Percentiles rank a stretch among this genome's conserved stretches.
Conservation (phyloP, 2,888 invertebrate species). For the Latrodectus hesperus region DNA sequence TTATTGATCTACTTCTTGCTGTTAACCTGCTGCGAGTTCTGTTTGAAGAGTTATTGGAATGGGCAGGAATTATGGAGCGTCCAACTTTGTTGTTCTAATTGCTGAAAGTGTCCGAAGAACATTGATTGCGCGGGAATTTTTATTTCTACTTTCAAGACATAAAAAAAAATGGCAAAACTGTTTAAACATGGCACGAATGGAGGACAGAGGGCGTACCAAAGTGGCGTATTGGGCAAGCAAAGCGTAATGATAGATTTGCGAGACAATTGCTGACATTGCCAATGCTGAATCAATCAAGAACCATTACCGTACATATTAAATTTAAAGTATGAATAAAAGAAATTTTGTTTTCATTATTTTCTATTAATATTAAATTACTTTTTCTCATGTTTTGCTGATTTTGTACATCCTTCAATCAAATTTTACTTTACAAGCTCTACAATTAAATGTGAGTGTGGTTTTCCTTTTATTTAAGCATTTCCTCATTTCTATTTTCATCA, state of each 20-base stretch:
- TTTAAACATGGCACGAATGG: slow-evolving; percentile 24
- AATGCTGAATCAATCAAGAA: not conserved
- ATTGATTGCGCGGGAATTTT: not conserved
- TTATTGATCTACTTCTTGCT: not conserved
- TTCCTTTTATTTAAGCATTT: too few species aligned
- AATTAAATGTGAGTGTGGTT: too few species aligned
- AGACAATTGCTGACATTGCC: not conserved
- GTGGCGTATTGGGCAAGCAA: not conserved
- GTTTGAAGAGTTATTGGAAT: not conserved
- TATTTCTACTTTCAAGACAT: not conserved
- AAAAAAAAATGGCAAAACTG: slow-evolving; percentile 7
- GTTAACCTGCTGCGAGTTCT: not conserved
- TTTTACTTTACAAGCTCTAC: too few species aligned
- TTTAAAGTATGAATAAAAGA: too few species aligned
- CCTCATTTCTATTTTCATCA: too few species aligned
- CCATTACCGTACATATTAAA: too few species aligned
- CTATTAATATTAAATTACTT: too few species aligned
- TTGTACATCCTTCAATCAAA: too few species aligned
- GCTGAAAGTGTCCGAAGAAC: not conserved
- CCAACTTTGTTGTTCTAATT: not conserved
- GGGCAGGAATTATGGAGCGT: not conserved
- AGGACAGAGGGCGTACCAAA: slow-evolving; percentile 38
- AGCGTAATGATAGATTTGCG: slow-evolving; percentile 18
- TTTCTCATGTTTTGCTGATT: too few species aligned
- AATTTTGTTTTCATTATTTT: too few species aligned